Evolutionary conservation across 2,797 vertebrate genomes (phyloP).

Genomic region (Falco concolor): DNA sequence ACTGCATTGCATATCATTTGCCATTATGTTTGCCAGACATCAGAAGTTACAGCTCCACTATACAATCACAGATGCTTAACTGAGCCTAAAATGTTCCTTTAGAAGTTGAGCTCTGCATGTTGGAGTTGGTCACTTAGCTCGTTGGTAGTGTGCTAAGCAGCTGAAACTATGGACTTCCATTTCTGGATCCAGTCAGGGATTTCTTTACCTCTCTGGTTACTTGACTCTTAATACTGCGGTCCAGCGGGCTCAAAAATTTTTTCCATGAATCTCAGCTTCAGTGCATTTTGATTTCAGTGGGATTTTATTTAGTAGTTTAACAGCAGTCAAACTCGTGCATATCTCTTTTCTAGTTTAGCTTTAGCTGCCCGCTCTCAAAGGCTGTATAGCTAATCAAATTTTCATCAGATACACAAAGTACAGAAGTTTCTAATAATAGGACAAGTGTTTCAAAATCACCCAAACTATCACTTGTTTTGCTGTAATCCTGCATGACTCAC

Average conservation of each 20-base stretch:
- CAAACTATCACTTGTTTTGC: conserved; percentile 56
- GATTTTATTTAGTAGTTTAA: conserved; percentile 62
- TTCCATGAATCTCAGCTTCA: conserved; percentile 59
- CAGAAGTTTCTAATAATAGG: conserved; percentile 70
- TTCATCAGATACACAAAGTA: conserved; percentile 32
- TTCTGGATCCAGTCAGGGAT: conserved; percentile 46
- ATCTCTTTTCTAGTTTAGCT: conserved; percentile 18
- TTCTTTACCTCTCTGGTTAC: conserved; percentile 66
- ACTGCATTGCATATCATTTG: not conserved
- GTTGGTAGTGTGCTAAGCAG: conserved; percentile 36
- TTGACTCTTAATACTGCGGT: conserved; percentile 52
- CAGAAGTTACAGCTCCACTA: not conserved
- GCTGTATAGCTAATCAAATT: conserved; percentile 54
- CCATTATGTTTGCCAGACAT: not conserved
- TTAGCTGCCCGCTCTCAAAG: conserved; percentile 36
- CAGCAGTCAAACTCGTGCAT: conserved; percentile 33
- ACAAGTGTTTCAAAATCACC: conserved; percentile 60
- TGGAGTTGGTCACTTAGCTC: not conserved
- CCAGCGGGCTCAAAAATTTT: conserved; percentile 46
- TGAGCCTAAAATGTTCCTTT: not conserved
- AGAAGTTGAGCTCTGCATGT: not conserved
- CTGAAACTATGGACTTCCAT: conserved; percentile 53
- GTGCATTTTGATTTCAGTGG: conserved; percentile 28
- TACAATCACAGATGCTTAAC: not conserved
- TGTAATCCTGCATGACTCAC: conserved; percentile 54